phyloP scores from a whole-genome alignment of 2,797 vertebrate genomes.

The Centropyge bicolor region DNA sequence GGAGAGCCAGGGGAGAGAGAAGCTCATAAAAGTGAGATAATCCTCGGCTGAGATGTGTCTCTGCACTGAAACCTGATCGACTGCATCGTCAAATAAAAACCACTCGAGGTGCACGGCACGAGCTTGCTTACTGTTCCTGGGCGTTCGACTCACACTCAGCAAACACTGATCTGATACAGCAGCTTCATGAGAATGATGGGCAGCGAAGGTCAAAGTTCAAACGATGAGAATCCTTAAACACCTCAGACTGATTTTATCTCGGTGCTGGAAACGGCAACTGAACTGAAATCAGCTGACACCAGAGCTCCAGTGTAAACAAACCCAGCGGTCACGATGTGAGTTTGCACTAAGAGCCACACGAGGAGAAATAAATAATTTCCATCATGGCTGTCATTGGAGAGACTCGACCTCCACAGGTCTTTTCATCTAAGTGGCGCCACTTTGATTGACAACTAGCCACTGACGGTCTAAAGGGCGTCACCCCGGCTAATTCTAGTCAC shows the following conservation, averaged over 20 bases:
- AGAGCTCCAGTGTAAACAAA: constrained; percentile 2
- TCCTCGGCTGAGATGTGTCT: constrained; percentile 17
- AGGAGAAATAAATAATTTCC: not conserved
- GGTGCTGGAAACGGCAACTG: not conserved
- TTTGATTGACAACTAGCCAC: too few species aligned
- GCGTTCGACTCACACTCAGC: not conserved
- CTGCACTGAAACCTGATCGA: constrained; percentile 27
- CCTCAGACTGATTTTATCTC: not conserved
- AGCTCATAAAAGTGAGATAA: constrained; percentile 24
- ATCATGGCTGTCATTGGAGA: not conserved
- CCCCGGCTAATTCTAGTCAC: too few species aligned
- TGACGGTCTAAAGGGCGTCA: too few species aligned
- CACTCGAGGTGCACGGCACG: not conserved
- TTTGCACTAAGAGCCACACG: not conserved
- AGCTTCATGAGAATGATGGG: not conserved
- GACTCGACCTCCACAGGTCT: constrained; percentile 13
- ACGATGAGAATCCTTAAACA: not conserved
- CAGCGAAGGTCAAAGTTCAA: not conserved
- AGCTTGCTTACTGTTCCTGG: not conserved
- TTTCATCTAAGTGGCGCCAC: too few species aligned
- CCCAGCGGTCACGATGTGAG: not conserved
- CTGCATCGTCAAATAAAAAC: constrained; percentile 12
- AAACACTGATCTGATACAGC: not conserved
- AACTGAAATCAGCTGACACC: not conserved
- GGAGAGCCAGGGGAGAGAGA: not conserved